Percentiles rank a stretch among this genome's conserved stretches.
Evolutionary conservation across 2,888 invertebrate genomes (phyloP).

Genomic region (Ceraclea dissimilis): DNA sequence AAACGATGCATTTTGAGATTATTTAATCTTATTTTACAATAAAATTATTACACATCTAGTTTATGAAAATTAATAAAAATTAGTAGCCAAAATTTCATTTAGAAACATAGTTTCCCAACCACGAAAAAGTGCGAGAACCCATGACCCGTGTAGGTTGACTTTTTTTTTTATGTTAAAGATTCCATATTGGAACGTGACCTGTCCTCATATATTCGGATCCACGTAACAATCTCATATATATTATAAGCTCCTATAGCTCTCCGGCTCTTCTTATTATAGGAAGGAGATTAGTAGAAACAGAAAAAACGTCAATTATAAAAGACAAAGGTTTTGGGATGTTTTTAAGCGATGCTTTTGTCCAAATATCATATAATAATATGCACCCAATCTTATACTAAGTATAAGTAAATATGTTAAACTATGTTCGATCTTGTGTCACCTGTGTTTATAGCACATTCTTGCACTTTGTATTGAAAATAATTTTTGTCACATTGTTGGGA

Average conservation of each 20-base stretch:
- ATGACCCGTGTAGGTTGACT: slow-evolving; percentile 26
- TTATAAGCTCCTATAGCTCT: neutral
- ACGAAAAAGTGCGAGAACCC: too few relatives aligned
- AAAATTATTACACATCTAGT: too few relatives aligned
- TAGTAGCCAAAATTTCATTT: too few relatives aligned
- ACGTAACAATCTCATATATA: slow-evolving; percentile 4
- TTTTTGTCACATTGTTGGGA: too few relatives aligned
- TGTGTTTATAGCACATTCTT: neutral
- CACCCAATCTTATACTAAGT: too few relatives aligned
- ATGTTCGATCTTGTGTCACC: neutral
- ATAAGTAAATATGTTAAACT: neutral
- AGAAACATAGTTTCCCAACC: too few relatives aligned
- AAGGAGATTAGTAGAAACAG: slow-evolving; percentile 24
- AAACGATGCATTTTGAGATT: too few relatives aligned
- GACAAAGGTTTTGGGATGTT: slow-evolving; percentile 26
- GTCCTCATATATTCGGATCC: neutral
- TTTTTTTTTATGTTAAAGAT: slow-evolving; percentile 18
- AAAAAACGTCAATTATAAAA: slow-evolving; percentile 27
- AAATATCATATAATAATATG: neutral
- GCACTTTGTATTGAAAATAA: neutral
- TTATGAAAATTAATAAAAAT: too few relatives aligned
- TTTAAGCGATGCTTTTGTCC: slow-evolving; percentile 18
- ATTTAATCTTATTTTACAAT: too few relatives aligned
- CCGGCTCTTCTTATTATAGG: too few relatives aligned
- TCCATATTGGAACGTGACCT: slow-evolving; percentile 12